Evolutionary conservation across 2,113 vertebrate species (phyloP).

Genomic region (Daphoenositta chrysoptera): DNA sequence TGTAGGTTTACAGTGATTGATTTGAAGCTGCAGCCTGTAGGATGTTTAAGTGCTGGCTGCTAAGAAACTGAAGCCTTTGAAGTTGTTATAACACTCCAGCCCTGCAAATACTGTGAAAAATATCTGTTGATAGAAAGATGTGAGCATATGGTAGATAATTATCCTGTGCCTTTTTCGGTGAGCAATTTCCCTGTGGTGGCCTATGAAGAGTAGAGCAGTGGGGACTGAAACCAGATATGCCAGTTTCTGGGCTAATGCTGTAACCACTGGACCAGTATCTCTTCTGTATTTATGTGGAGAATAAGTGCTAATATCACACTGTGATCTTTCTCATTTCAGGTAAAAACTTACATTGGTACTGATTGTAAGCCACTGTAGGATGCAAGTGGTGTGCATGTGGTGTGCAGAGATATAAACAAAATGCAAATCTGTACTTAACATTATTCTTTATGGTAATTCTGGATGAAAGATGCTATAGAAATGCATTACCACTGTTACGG

Average conservation of each 20-base stretch:
- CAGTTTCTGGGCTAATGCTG: background rate
- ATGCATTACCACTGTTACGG: background rate
- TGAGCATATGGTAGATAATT: constrained; percentile 57
- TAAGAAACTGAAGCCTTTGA: constrained; percentile 56
- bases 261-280: background rate
- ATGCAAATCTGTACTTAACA: constrained; percentile 49
- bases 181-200: background rate
- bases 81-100: constrained; percentile 51
- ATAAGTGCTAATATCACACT: background rate
- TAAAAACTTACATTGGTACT: background rate
- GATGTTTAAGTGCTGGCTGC: constrained; percentile 64
- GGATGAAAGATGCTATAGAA: constrained; percentile 17
- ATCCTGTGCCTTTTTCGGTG: constrained; percentile 41
- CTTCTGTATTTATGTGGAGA: background rate
- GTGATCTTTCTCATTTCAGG: background rate
- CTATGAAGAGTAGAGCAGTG: background rate
- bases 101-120: constrained; percentile 56
- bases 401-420: constrained; percentile 28
- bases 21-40: constrained; percentile 55
- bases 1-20: constrained; percentile 64
- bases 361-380: background rate
- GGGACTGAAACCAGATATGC: background rate
- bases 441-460: constrained; percentile 39
- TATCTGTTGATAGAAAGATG: constrained; percentile 59
- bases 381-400: background rate